A percentile compares a stretch with the other conserved stretches of the same genome.
Evolutionary conservation across 23 tunicate species (phyloP).

Genomic region (Ciona savignyi): DNA sequence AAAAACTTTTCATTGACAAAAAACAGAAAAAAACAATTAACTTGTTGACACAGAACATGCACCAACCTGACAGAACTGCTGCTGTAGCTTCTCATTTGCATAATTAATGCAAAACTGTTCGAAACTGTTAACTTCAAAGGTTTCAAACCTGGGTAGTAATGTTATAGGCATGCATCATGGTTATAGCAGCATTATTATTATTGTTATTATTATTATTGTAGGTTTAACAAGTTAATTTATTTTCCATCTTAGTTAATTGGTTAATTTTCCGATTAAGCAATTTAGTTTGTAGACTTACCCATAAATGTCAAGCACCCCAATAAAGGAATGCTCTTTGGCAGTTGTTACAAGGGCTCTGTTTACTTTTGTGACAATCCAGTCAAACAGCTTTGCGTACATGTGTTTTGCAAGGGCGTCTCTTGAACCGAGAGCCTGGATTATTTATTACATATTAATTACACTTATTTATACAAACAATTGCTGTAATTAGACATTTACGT

Average conservation of each 20-base stretch:
- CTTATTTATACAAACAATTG: no score
- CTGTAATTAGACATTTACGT: no score
- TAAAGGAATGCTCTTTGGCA: conserved; percentile 58
- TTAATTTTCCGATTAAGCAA: neutral
- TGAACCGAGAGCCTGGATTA: conserved; percentile 83
- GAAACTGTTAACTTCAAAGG: conserved; percentile 87
- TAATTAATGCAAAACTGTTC: conserved; percentile 97
- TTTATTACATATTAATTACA: conserved; percentile 5
- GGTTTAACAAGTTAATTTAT: neutral
- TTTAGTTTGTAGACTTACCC: conserved; percentile 35
- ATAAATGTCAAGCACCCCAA: conserved; percentile 93
- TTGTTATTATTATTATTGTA: no score
- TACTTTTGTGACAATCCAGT: conserved; percentile 82
- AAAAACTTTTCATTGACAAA: neutral
- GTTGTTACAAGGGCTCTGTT: conserved; percentile 62
- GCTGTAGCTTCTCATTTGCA: conserved; percentile 90
- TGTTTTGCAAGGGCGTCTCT: conserved; percentile 93
- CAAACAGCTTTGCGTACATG: conserved; percentile 86
- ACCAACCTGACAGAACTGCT: conserved; percentile 93
- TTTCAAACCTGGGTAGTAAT: conserved; percentile 74
- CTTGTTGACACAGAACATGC: no score
- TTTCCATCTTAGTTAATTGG: no score
- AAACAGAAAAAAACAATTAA: no score
- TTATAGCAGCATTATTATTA: no score
- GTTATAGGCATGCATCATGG: no score